These are phyloP conservation scores for Rafetus swinhoei DNA, from an alignment of 2,113 vertebrate genomes.

Conservation along the genomic window DNA sequence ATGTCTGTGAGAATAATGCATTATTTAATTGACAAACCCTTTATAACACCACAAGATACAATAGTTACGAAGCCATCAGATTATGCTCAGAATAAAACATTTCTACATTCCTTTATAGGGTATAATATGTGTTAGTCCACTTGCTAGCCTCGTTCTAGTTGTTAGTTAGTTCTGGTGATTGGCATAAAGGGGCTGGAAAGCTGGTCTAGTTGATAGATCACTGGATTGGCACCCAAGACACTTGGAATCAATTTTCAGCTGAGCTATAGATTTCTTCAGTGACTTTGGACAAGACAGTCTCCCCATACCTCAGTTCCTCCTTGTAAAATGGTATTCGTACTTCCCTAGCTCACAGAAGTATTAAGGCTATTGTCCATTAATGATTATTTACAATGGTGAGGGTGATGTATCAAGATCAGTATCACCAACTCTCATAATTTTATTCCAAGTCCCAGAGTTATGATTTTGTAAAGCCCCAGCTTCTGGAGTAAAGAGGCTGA, in stretches of 20 bases:
- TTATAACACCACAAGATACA: background rate
- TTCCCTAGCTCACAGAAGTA: background rate
- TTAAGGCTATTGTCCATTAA: background rate
- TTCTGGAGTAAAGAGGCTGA: no score
- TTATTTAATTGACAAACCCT: background rate
- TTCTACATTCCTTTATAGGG: fast-evolving
- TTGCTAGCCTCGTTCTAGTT: background rate
- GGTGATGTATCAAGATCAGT: background rate
- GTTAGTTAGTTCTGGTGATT: background rate
- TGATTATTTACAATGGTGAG: background rate
- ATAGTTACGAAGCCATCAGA: background rate
- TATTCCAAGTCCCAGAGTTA: background rate
- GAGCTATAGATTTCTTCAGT: background rate
- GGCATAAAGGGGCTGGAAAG: background rate
- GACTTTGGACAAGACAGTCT: background rate
- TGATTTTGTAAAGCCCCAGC: no score
- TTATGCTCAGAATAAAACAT: background rate
- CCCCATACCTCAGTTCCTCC: background rate
- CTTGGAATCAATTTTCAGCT: background rate
- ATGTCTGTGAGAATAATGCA: background rate
- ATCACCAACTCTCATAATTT: no score
- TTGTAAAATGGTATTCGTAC: background rate
- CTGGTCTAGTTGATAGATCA: background rate
- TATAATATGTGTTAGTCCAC: fast-evolving
- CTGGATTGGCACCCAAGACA: background rate